Percentiles rank a stretch among this genome's conserved stretches.
Conservation (phyloP, 2,888 invertebrate genomes). For the Cancer borealis region DNA sequence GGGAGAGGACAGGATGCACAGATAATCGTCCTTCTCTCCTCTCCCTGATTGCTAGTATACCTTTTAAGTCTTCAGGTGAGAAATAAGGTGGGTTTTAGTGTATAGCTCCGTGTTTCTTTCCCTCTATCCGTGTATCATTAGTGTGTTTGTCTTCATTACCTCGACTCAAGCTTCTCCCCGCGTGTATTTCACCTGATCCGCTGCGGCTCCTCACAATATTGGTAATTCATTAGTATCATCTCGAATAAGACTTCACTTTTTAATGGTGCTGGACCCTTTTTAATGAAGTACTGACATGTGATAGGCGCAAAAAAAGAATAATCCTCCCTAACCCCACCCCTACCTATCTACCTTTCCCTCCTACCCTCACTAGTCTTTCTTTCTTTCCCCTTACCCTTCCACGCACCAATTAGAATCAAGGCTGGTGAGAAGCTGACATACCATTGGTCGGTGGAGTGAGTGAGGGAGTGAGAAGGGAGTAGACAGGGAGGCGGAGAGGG, state of each 20-base stretch:
- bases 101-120: neutral
- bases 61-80: neutral
- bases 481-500: neutral
- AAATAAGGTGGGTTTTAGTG: neutral
- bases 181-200: constrained; percentile 10
- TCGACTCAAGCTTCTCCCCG: neutral
- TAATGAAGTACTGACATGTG: constrained; percentile 66
- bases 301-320: constrained; percentile 42
- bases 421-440: neutral
- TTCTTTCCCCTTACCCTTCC: neutral
- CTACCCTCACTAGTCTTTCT: neutral
- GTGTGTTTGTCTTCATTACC: neutral
- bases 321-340: neutral
- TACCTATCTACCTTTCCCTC: neutral
- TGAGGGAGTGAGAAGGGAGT: neutral
- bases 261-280: constrained; percentile 60
- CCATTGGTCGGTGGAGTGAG: neutral
- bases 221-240: constrained; percentile 66
- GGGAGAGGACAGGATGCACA: neutral
- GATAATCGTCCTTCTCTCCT: neutral
- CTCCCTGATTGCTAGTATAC: neutral
- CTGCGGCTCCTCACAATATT: constrained; percentile 45
- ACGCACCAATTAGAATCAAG: neutral
- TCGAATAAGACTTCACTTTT: constrained; percentile 63
- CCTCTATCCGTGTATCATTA: neutral